Evolutionary conservation across 2,888 invertebrate species (phyloP).

Genomic region (Agrilus cyanescens): DNA sequence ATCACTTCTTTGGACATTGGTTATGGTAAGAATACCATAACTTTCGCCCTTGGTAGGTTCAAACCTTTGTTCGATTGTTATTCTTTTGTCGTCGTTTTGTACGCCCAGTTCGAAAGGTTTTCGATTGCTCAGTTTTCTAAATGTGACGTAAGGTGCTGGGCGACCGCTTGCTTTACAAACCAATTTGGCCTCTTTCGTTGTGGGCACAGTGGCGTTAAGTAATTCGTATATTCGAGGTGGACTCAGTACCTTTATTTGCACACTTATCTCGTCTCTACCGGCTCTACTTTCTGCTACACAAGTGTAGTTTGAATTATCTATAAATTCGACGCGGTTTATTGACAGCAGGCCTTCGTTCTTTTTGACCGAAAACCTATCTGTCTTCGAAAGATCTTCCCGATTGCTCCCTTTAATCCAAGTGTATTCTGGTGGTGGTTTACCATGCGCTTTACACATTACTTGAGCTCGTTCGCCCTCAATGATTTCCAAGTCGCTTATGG

Average conservation of each 20-base stretch:
- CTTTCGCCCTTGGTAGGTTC: slow-evolving; percentile 46
- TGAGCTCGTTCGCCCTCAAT: slow-evolving; percentile 70
- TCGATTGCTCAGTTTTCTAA: slow-evolving; percentile 59
- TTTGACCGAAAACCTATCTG: slow-evolving; percentile 58
- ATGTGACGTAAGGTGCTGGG: slow-evolving; percentile 69
- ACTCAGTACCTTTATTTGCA: slow-evolving; percentile 60
- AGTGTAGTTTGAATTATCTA: slow-evolving; percentile 69
- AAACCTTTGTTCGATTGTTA: slow-evolving; percentile 46
- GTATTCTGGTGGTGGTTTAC: slow-evolving; percentile 74
- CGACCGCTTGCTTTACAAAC: slow-evolving; percentile 70
- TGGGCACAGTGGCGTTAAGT: slow-evolving; percentile 55
- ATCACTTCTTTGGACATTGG: slow-evolving; percentile 53
- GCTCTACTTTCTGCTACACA: slow-evolving; percentile 74
- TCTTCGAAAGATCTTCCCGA: slow-evolving; percentile 57
- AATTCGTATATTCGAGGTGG: slow-evolving; percentile 72
- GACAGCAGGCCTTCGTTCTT: slow-evolving; percentile 58
- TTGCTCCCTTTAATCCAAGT: slow-evolving; percentile 70
- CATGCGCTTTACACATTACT: slow-evolving; percentile 65
- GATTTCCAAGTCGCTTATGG: slow-evolving; percentile 51
- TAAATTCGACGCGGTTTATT: slow-evolving; percentile 61
- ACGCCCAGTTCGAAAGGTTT: slow-evolving; percentile 52
- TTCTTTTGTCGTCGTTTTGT: slow-evolving; percentile 55
- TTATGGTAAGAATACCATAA: slow-evolving; percentile 56
- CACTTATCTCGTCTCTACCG: slow-evolving; percentile 54
- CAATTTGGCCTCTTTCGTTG: slow-evolving; percentile 50